Percentiles rank a stretch among this genome's conserved stretches.
These are phyloP conservation scores for Cataglyphis albicans DNA, from an alignment of 2,888 invertebrate genomes.

Conservation along the genomic window DNA sequence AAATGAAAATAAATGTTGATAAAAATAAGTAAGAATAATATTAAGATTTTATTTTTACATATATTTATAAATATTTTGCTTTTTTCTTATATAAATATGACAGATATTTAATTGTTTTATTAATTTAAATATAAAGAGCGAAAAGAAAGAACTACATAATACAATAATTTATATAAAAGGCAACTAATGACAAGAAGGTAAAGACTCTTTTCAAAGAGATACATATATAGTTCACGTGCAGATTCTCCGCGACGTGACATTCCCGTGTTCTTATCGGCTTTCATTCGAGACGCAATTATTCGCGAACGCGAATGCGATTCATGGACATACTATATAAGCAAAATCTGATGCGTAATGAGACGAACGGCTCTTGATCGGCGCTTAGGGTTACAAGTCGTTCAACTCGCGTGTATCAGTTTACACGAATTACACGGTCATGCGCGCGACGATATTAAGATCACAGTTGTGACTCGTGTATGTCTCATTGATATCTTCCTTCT, in stretches of 20 bases:
- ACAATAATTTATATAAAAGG: background rate
- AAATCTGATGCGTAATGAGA: conserved; percentile 10
- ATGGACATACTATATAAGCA: background rate
- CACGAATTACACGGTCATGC: conserved; percentile 37
- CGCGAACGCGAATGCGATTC: conserved; percentile 23
- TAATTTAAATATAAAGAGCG: background rate
- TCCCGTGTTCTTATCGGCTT: conserved; percentile 12
- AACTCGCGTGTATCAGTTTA: conserved; percentile 33
- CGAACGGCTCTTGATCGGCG: conserved; percentile 39
- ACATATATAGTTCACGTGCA: background rate
- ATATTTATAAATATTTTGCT: background rate
- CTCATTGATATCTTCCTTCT: conserved; percentile 45
- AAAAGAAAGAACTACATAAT: background rate
- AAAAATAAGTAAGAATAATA: background rate
- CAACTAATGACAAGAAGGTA: background rate
- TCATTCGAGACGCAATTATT: conserved; percentile 29
- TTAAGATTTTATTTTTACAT: background rate
- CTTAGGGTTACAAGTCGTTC: conserved; percentile 36
- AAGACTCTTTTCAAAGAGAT: background rate
- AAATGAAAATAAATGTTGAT: too few relatives aligned
- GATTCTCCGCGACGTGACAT: conserved; percentile 12
- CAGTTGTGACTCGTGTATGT: conserved; percentile 21
- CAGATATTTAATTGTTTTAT: background rate
- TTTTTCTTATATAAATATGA: background rate
- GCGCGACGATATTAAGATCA: conserved; percentile 26